Conservation (phyloP, 2,797 vertebrate genomes). For the Labeo calbasu region DNA sequence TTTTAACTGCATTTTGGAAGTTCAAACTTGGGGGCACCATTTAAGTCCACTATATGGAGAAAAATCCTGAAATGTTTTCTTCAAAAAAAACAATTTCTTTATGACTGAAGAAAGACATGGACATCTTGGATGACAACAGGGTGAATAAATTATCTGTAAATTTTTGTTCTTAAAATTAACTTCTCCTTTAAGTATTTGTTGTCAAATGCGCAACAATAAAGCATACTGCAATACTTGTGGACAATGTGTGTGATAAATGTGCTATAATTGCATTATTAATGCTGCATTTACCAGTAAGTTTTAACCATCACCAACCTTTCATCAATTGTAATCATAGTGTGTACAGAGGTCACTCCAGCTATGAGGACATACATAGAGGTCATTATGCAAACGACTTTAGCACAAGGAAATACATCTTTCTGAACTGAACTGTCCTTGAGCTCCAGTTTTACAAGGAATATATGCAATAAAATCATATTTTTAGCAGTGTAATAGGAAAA, state of each 20-base stretch:
- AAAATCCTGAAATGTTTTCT: too few relatives aligned
- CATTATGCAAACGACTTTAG: neutral
- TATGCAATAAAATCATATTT: neutral
- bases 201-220: too few relatives aligned
- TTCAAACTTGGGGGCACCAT: too few relatives aligned
- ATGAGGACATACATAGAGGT: neutral
- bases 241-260: neutral
- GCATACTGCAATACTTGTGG: neutral
- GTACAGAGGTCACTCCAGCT: neutral
- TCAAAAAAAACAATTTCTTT: too few relatives aligned
- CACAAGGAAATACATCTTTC: neutral
- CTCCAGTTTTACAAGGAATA: neutral
- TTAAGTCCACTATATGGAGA: too few relatives aligned
- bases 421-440: neutral
- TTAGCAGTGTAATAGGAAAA: slow-evolving; percentile 2
- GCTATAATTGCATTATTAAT: too few relatives aligned
- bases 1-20: too few relatives aligned
- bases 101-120: too few relatives aligned
- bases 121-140: too few relatives aligned
- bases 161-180: too few relatives aligned
- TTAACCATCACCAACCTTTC: neutral
- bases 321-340: neutral
- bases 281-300: neutral
- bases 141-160: too few relatives aligned
- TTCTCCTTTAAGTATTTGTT: too few relatives aligned